phyloP scores from a whole-genome alignment of 1,140 invertebrate species.

The Ceratina australensis region DNA sequence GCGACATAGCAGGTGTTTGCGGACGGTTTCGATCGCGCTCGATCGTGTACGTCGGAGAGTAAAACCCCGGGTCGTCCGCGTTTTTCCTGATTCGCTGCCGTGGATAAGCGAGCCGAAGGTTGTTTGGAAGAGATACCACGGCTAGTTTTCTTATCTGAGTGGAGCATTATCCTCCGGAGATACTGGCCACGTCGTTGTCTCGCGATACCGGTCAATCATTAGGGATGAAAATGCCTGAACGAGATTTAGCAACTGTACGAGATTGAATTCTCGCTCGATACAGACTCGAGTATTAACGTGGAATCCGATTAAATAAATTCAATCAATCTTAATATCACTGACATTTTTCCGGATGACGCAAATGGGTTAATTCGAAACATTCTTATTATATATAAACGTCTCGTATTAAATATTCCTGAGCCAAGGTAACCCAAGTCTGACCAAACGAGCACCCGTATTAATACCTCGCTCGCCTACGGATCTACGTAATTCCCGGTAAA shows the following conservation, averaged over 20 bases:
- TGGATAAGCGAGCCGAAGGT: constrained; percentile 16
- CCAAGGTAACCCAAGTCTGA: too few species aligned
- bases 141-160: constrained; percentile 13
- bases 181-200: constrained; percentile 3
- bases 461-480: too few species aligned
- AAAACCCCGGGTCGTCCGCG: constrained; percentile 13
- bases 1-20: constrained; percentile 54
- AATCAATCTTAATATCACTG: too few species aligned
- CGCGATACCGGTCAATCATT: neutral
- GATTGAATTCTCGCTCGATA: too few species aligned
- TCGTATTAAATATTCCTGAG: too few species aligned
- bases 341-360: too few species aligned
- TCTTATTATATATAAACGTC: too few species aligned
- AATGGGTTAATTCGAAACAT: too few species aligned
- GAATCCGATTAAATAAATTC: too few species aligned
- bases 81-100: neutral
- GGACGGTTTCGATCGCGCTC: constrained; percentile 4
- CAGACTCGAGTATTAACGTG: too few species aligned
- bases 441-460: too few species aligned
- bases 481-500: neutral
- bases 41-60: neutral
- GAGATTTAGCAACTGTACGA: too few species aligned
- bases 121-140: neutral
- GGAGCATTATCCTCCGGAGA: neutral
- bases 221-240: neutral